Evolutionary conservation across 2,113 vertebrate species (phyloP).

Genomic region (Ardeotis arabs): DNA sequence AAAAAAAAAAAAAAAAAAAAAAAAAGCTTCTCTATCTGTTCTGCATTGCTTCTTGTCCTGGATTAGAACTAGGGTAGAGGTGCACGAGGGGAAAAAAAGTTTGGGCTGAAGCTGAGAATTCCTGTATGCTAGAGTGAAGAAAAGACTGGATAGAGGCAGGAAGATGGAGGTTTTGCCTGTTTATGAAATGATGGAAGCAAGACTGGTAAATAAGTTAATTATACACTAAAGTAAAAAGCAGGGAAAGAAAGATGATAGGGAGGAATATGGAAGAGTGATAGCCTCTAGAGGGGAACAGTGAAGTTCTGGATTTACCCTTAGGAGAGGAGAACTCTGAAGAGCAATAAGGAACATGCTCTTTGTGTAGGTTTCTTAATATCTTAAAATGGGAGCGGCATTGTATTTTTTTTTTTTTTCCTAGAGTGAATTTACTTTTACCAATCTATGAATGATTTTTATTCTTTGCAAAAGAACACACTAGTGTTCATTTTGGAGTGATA

Average conservation of each 20-base stretch:
- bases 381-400: not conserved
- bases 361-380: not conserved
- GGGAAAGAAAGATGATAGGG: not conserved
- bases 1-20: conserved; percentile 14
- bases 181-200: not conserved
- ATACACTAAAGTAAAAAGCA: not conserved
- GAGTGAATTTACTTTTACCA: not conserved
- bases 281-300: not conserved
- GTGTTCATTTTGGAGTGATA: not conserved
- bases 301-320: not conserved
- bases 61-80: not conserved
- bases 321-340: not conserved
- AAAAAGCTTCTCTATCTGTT: not conserved
- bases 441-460: not conserved
- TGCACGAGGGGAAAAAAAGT: fast-evolving
- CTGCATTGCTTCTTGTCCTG: not conserved
- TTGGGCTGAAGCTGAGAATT: not conserved
- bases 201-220: not conserved
- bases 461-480: not conserved
- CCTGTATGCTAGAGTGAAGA: not conserved
- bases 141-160: not conserved
- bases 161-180: not conserved
- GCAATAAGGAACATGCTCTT: not conserved
- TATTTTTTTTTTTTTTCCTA: not conserved
- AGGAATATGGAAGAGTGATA: not conserved